phyloP scores from a whole-genome alignment of 1,140 invertebrate genomes.

The Euwallacea fornicatus region DNA sequence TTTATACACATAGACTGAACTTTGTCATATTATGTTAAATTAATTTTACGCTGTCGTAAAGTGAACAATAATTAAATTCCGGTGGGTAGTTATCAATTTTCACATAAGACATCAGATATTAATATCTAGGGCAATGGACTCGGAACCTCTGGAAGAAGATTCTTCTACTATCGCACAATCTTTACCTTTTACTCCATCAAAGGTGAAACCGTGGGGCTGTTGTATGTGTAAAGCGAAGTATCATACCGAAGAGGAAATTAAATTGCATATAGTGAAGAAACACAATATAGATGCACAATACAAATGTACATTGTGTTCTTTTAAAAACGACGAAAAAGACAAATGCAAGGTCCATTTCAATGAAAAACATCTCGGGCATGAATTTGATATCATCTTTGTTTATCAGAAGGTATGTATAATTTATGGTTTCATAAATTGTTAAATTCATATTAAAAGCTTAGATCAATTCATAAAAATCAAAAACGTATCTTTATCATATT shows the following conservation, averaged over 20 bases:
- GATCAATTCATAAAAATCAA: no score
- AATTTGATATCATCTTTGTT: conserved; percentile 45
- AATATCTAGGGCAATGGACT: conserved; percentile 60
- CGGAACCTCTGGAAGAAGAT: conserved; percentile 47
- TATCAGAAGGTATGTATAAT: conserved; percentile 37
- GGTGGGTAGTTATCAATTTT: background rate
- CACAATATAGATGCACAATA: conserved; percentile 68
- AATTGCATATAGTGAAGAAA: conserved; percentile 58
- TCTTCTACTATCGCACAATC: conserved; percentile 24
- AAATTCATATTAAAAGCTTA: no score
- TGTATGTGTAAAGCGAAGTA: conserved; percentile 66
- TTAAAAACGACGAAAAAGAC: conserved; percentile 59
- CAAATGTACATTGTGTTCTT: conserved; percentile 66
- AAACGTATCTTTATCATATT: no score
- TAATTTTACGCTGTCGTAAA: no score
- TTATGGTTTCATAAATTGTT: no score
- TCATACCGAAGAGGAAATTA: conserved; percentile 62
- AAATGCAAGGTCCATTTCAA: conserved; percentile 62
- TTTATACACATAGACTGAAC: no score
- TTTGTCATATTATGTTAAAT: no score
- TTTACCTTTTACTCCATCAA: conserved; percentile 38
- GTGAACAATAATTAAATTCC: no score
- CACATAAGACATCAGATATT: background rate
- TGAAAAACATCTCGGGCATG: conserved; percentile 55
- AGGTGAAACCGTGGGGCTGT: conserved; percentile 68